phyloP scores from a whole-genome alignment of 2,797 vertebrate genomes.

The Sciaenops ocellatus region DNA sequence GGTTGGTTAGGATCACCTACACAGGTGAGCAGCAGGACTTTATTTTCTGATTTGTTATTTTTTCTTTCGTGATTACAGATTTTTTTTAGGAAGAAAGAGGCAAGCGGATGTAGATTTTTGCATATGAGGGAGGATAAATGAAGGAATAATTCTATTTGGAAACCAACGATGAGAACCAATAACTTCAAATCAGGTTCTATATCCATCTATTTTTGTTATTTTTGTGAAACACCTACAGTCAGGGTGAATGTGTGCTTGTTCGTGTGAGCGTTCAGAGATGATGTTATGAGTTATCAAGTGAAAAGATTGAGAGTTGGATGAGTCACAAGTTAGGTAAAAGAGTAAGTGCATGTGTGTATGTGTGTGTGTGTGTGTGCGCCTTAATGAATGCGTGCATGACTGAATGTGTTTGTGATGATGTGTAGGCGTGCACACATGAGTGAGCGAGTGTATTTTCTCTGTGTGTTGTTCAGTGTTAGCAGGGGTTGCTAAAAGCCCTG shows the following conservation, averaged over 20 bases:
- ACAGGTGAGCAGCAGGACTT: slow-evolving; percentile 71
- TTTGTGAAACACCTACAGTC: slow-evolving; percentile 46
- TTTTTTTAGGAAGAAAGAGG: slow-evolving; percentile 12
- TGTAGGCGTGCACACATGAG: slow-evolving; percentile 38
- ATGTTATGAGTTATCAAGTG: slow-evolving; percentile 25
- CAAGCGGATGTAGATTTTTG: not conserved
- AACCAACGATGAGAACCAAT: too few species aligned
- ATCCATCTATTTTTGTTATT: slow-evolving; percentile 1
- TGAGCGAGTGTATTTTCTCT: slow-evolving; percentile 7
- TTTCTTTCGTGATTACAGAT: not conserved
- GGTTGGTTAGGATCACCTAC: slow-evolving; percentile 48
- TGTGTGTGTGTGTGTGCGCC: slow-evolving; percentile 1
- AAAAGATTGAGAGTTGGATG: slow-evolving; percentile 43
- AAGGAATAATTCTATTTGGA: not conserved
- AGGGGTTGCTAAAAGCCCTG: slow-evolving; percentile 53
- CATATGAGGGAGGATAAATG: not conserved
- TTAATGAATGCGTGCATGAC: slow-evolving; percentile 38
- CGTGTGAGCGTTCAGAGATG: slow-evolving; percentile 28
- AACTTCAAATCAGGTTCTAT: not conserved
- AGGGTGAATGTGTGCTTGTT: slow-evolving; percentile 24
- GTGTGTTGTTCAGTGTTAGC: slow-evolving; percentile 18
- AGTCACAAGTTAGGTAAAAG: slow-evolving; percentile 65
- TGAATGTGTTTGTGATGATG: slow-evolving; percentile 46
- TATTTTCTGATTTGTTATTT: not conserved
- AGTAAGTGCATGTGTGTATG: slow-evolving; percentile 28